Percentiles rank a stretch among this genome's conserved stretches.
phyloP scores from a whole-genome alignment of 2,888 invertebrate species.

The Ischnus inquisitorius region DNA sequence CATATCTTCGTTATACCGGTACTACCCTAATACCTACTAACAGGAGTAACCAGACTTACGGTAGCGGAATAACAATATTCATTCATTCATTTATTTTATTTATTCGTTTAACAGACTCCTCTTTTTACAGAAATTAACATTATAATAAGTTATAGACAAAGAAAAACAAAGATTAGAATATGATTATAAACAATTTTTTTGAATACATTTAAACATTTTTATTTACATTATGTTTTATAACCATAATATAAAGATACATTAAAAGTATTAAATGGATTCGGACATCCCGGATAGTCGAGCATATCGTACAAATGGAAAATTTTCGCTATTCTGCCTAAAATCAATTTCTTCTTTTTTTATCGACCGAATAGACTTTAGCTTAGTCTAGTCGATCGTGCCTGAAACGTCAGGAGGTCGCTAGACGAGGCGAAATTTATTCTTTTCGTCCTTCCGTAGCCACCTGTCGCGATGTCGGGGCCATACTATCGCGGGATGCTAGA shows the following conservation, averaged over 20 bases:
- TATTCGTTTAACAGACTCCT: not conserved
- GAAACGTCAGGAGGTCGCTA: slow-evolving; percentile 67
- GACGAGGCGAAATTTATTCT: slow-evolving; percentile 67
- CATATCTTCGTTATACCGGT: not conserved
- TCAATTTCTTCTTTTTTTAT: not conserved
- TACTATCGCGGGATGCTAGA: not conserved
- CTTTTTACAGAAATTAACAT: not conserved
- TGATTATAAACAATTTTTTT: too few relatives aligned
- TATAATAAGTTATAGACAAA: too few relatives aligned
- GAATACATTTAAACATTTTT: too few relatives aligned
- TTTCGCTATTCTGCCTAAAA: not conserved
- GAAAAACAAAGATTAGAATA: too few relatives aligned
- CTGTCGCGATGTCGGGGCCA: slow-evolving; percentile 61
- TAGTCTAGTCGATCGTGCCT: not conserved
- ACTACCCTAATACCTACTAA: too few relatives aligned
- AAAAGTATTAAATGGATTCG: too few relatives aligned
- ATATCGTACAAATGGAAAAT: not conserved
- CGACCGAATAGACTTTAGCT: not conserved
- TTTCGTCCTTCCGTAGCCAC: slow-evolving; percentile 66
- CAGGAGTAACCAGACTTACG: too few relatives aligned
- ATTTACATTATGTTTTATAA: too few relatives aligned
- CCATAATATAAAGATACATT: too few relatives aligned
- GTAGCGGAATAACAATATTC: too few relatives aligned
- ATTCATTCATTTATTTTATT: too few relatives aligned
- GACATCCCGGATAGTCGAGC: too few relatives aligned